Evolutionary conservation across 2,797 vertebrate genomes (phyloP).

Genomic region (Strix occidentalis): DNA sequence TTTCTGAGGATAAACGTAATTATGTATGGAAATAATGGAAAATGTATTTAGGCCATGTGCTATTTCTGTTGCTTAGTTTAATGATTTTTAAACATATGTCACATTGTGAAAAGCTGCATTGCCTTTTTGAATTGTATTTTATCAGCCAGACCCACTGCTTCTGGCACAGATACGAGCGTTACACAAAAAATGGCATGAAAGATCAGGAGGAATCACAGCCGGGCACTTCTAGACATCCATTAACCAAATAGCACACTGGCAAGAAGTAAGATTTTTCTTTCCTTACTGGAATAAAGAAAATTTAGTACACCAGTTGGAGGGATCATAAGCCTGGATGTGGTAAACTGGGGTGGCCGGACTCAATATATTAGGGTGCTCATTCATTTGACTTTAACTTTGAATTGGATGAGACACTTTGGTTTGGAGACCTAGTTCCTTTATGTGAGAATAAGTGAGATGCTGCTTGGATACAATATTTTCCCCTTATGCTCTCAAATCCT

Average conservation of each 20-base stretch:
- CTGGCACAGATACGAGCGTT: background rate
- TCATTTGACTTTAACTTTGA: background rate
- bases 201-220: background rate
- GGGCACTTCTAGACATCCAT: background rate
- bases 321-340: background rate
- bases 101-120: background rate
- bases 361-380: background rate
- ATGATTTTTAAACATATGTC: background rate
- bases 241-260: background rate
- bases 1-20: background rate
- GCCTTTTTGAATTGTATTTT: background rate
- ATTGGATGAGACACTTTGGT: background rate
- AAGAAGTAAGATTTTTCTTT: background rate
- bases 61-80: background rate
- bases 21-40: background rate
- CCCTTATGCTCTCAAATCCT: background rate
- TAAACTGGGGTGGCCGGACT: background rate
- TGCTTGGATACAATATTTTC: background rate
- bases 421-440: background rate
- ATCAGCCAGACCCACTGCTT: background rate
- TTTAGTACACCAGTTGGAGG: background rate
- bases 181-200: background rate
- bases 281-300: background rate
- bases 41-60: background rate
- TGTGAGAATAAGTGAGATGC: background rate